A percentile compares a stretch with the other conserved stretches of the same genome.
Evolutionary conservation across 2,797 vertebrate species (phyloP).

Genomic region (Erethizon dorsatum): DNA sequence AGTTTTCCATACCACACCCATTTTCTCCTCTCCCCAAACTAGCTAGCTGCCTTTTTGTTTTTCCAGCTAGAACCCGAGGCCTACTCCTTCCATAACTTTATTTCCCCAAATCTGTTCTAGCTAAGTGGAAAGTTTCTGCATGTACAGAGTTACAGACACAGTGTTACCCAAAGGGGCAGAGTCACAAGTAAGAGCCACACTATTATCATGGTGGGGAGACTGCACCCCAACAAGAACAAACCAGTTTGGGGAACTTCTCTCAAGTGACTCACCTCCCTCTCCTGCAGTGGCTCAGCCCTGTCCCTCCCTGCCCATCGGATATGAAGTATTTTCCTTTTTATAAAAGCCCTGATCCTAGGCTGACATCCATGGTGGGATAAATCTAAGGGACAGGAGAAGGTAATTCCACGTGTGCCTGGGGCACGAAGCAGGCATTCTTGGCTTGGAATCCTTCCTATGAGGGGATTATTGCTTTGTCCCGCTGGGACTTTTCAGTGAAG

Average conservation of each 20-base stretch:
- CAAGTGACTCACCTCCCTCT: constrained; percentile 19
- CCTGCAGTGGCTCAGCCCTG: not conserved
- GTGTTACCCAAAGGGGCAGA: not conserved
- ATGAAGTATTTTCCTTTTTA: not conserved
- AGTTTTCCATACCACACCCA: not conserved
- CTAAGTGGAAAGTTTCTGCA: constrained; percentile 12
- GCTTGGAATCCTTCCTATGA: not conserved
- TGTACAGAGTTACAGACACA: constrained; percentile 9
- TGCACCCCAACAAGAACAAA: constrained; percentile 25
- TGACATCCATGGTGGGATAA: constrained; percentile 59
- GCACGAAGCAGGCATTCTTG: not conserved
- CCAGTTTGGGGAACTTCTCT: constrained; percentile 1
- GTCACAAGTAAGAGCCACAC: constrained; percentile 2
- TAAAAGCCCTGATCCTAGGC: constrained; percentile 37
- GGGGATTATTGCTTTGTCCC: not conserved
- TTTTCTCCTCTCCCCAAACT: not conserved
- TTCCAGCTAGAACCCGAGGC: constrained; percentile 5
- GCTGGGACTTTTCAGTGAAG: not conserved
- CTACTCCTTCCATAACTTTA: not conserved
- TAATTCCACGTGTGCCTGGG: not conserved
- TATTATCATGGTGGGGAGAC: not conserved
- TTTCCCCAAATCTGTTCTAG: constrained; percentile 63
- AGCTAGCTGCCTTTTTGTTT: not conserved
- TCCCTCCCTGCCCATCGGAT: not conserved
- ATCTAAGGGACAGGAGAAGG: constrained; percentile 8